Conservation (phyloP, 2,113 vertebrate genomes). For the Megaceryle maxima region DNA sequence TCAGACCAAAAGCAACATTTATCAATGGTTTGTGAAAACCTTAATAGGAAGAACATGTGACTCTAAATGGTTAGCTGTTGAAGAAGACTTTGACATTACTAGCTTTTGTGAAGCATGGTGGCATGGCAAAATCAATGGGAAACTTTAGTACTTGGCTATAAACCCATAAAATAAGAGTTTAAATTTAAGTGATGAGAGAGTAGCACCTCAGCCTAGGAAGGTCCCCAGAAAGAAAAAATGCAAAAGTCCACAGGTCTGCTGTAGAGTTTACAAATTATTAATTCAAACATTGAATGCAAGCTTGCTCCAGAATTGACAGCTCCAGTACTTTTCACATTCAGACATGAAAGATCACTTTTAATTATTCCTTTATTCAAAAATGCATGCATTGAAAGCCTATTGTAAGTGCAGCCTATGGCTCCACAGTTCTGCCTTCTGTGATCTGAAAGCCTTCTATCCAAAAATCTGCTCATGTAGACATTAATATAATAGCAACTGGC, state of each 20-base stretch:
- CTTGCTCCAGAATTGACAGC: background rate
- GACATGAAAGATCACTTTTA: background rate
- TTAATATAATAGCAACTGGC: background rate
- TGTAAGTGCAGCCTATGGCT: background rate
- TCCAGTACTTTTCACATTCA: background rate
- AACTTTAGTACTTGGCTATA: constrained; percentile 8
- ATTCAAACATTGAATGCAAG: background rate
- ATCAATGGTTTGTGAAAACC: background rate
- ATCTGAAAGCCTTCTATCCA: background rate
- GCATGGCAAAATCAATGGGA: constrained; percentile 26
- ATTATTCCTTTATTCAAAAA: background rate
- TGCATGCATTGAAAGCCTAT: background rate
- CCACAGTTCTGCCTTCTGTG: background rate
- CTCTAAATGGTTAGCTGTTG: background rate
- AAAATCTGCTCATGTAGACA: background rate
- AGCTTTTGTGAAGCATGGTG: constrained; percentile 29
- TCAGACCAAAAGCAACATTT: background rate
- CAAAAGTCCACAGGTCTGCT: background rate
- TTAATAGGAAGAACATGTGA: background rate
- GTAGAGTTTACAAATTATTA: background rate
- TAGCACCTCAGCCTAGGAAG: background rate
- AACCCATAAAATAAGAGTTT: constrained; percentile 1
- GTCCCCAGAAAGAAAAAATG: background rate
- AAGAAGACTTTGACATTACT: constrained; percentile 31
- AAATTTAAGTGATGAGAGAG: background rate